Base-by-base conservation (phyloP, 2,113 vertebrate genomes). In the Amphiprion percula region DNA sequence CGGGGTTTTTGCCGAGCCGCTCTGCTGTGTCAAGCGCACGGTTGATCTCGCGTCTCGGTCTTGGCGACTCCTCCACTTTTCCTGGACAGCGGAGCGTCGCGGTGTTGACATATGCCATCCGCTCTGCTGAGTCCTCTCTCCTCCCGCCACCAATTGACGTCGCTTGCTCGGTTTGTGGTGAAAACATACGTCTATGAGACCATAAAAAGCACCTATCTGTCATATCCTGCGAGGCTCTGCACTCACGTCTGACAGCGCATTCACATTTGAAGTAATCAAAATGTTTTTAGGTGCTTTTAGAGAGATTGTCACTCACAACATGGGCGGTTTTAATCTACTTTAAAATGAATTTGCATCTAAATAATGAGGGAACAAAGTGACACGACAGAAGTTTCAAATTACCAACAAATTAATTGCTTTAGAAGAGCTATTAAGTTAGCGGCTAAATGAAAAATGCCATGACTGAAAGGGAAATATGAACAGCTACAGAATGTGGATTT, bases 31-130 rank as follows among this genome's bases (percentile, higher is more conserved):
- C 83, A 75, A 76, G 76, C 65, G 76, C 64, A 69, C 26, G 61
- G 58, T 64, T 86, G 82, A 90, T 77, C 82, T 83, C 67, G 67
- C 4, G 64, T 71, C 84, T 80, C 67, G 87, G 68, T 80, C 68
- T 41, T 62, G 11, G 67, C 55, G n/a, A 83, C 79, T 81, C 67
- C 73, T 59, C 54, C 73, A 72, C 88, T 82, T 87, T 85, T 79
- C 84, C 83, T 72, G 85, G 77, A 87, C 83, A 52, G 60, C 56
- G 87, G 74, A 84, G 87, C 82, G 47, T 75, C 30, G 17, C 75
- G 2, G 47, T n/a, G 69, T 84, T 89, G 90, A 92, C 89, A 88
- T 37, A 56, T 82, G 72, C 83, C 89, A 77, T 77, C 81, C 52
- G 78, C 84, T 88, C 53, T 0, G 79, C 87, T 84, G 82, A 75